Evolutionary conservation across 2,113 vertebrate species (phyloP).

Genomic region (Pygoscelis adeliae): DNA sequence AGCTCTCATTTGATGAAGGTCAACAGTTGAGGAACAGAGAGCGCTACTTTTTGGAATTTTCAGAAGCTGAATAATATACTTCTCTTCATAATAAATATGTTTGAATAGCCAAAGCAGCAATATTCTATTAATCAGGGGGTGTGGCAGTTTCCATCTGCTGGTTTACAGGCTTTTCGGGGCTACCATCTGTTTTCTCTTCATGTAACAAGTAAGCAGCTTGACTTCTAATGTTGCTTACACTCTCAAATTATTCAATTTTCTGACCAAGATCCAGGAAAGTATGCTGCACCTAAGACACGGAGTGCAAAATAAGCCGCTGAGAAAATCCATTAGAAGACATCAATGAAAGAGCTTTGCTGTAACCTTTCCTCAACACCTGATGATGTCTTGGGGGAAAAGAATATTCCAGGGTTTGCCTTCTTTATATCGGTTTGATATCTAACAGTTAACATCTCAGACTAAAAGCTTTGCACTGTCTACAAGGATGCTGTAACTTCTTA

Average conservation of each 20-base stretch:
- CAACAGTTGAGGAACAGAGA: neutral
- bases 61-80: neutral
- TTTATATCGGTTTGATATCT: neutral
- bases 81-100: neutral
- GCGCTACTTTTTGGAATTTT: neutral
- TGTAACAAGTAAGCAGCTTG: slow-evolving; percentile 19
- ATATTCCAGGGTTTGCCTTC: neutral
- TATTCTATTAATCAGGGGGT: slow-evolving; percentile 3
- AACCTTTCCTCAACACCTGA: neutral
- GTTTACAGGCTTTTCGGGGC: slow-evolving; percentile 38
- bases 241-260: neutral
- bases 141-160: slow-evolving; percentile 59
- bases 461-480: neutral
- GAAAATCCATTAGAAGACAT: neutral
- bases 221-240: neutral
- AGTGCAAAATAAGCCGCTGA: neutral
- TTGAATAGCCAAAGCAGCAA: slow-evolving; percentile 4
- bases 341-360: neutral
- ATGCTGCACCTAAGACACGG: neutral
- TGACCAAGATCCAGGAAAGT: neutral
- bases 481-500: neutral
- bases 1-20: neutral
- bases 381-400: neutral
- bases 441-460: neutral
- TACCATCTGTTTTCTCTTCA: slow-evolving; percentile 54